Evolutionary conservation across 2,113 vertebrate genomes (phyloP).

Genomic region (Eulacestoma nigropectus): DNA sequence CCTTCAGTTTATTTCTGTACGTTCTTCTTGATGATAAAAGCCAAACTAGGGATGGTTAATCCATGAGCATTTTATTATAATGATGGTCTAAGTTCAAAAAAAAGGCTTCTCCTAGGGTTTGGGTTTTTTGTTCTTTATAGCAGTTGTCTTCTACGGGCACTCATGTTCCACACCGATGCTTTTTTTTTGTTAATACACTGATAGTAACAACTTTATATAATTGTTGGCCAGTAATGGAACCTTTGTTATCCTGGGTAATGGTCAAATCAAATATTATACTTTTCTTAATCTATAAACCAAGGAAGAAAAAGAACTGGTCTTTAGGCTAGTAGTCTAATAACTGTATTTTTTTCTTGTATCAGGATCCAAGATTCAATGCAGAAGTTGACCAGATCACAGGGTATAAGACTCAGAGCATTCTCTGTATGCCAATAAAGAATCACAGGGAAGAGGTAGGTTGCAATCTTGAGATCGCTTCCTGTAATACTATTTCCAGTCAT

Average conservation of each 20-base stretch:
- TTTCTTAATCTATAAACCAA: not conserved
- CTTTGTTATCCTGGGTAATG: not conserved
- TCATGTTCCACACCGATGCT: not conserved
- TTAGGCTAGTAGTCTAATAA: not conserved
- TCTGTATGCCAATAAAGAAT: conserved; percentile 99
- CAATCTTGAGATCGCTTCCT: not conserved
- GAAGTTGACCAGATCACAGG: conserved; percentile 98
- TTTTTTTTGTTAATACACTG: not conserved
- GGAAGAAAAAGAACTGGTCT: not conserved
- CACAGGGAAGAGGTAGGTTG: conserved; percentile 88
- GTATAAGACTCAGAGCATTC: conserved; percentile 96
- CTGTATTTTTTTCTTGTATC: not conserved
- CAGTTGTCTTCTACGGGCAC: not conserved
- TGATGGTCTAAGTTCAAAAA: not conserved
- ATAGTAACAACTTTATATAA: not conserved
- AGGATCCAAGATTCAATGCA: conserved; percentile 96
- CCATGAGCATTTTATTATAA: not conserved
- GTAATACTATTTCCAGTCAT: not conserved
- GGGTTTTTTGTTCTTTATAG: not conserved
- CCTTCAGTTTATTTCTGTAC: not conserved
- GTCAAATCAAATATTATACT: not conserved
- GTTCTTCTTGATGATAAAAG: not conserved
- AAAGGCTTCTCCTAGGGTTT: not conserved
- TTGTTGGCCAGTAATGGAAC: not conserved
- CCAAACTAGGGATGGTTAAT: not conserved